Percentiles rank a stretch among this genome's conserved stretches.
phyloP scores from a whole-genome alignment of 2,113 vertebrate genomes.

The Dicentrarchus labrax region DNA sequence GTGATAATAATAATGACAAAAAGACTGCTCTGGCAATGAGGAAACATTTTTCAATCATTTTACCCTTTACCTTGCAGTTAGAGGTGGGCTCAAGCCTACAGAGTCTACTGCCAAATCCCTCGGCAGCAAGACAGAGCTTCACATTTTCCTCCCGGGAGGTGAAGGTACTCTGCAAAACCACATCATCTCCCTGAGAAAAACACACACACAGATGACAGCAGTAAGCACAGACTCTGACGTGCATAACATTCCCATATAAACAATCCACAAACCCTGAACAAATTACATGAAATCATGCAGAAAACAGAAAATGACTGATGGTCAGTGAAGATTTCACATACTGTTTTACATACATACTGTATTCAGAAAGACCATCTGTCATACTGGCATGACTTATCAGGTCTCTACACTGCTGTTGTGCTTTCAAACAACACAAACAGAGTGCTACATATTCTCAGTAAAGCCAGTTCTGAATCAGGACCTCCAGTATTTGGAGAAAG shows the following conservation, averaged over 20 bases:
- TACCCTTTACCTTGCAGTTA: constrained; percentile 90
- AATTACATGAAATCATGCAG: background rate
- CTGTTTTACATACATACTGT: too few species aligned
- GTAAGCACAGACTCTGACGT: background rate
- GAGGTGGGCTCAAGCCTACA: constrained; percentile 93
- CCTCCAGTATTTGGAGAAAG: background rate
- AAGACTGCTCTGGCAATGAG: background rate
- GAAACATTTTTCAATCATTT: background rate
- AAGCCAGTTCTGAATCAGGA: background rate
- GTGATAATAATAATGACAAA: background rate
- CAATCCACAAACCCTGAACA: background rate
- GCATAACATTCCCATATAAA: background rate
- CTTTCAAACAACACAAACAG: too few species aligned
- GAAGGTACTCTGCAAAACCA: constrained; percentile 92
- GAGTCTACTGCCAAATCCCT: constrained; percentile 94
- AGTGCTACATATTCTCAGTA: background rate
- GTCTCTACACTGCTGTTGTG: too few species aligned
- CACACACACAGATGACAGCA: constrained; percentile 14
- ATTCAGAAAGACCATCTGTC: too few species aligned
- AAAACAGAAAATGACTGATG: background rate
- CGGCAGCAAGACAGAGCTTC: constrained; percentile 93
- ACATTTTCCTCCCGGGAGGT: constrained; percentile 90
- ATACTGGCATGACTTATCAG: too few species aligned
- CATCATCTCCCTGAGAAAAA: constrained; percentile 90
- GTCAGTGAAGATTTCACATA: background rate